Conservation (phyloP, 1,140 invertebrate genomes). For the Tetramorium simillimum region DNA sequence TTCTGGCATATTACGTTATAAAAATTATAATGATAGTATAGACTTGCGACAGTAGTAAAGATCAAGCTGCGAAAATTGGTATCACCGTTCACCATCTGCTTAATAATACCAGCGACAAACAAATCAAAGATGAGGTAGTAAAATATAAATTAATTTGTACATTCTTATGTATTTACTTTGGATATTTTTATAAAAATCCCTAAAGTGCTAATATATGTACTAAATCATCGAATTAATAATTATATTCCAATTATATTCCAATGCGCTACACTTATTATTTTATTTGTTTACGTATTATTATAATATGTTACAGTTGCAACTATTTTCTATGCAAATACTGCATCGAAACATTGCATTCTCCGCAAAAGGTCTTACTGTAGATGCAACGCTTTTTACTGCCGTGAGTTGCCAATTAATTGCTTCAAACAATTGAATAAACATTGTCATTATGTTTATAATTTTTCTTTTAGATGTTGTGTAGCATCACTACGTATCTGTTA, state of each 20-base stretch:
- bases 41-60: conserved; percentile 77
- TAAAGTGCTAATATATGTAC: neutral
- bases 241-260: neutral
- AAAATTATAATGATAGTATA: conserved; percentile 76
- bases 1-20: conserved; percentile 68
- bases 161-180: neutral
- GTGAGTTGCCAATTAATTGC: conserved; percentile 55
- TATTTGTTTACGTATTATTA: neutral
- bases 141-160: neutral
- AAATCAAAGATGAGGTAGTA: conserved; percentile 78
- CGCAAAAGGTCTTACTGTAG: conserved; percentile 71
- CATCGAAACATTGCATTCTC: conserved; percentile 73
- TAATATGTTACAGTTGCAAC: conserved; percentile 70
- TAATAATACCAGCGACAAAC: conserved; percentile 70
- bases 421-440: neutral
- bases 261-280: neutral
- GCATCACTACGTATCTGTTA: conserved; percentile 73
- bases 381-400: conserved; percentile 69
- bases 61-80: conserved; percentile 71
- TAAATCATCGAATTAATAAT: neutral
- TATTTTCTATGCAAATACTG: conserved; percentile 77
- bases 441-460: neutral
- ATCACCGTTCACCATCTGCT: conserved; percentile 75
- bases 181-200: neutral
- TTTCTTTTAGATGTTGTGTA: conserved; percentile 71